A percentile compares a stretch with the other conserved stretches of the same genome.
phyloP scores from a whole-genome alignment of 2,113 vertebrate species.

The Glaucomys volans region DNA sequence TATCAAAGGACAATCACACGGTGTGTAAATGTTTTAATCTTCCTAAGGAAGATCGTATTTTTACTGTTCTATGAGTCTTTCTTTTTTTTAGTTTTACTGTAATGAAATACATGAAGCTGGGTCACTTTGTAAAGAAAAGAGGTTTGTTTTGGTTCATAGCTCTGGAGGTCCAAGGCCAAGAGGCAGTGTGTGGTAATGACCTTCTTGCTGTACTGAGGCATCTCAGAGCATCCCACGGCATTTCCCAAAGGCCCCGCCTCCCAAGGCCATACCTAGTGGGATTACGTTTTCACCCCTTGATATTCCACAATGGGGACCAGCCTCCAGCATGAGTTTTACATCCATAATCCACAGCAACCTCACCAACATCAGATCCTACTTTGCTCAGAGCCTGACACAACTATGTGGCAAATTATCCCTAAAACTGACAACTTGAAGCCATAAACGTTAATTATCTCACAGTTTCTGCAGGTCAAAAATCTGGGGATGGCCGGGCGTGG shows the following conservation, averaged over 20 bases:
- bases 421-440: neutral
- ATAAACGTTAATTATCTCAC: neutral
- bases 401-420: too few species aligned
- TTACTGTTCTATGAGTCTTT: neutral
- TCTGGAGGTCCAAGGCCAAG: neutral
- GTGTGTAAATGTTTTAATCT: neutral
- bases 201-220: too few species aligned
- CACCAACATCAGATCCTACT: too few species aligned
- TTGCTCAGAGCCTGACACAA: neutral
- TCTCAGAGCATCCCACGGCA: neutral
- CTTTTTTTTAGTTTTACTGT: neutral
- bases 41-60: neutral
- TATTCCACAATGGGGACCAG: too few species aligned
- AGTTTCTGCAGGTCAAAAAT: neutral
- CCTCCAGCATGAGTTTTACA: neutral
- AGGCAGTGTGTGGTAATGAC: neutral
- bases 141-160: neutral
- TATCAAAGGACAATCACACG: neutral
- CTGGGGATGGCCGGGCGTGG: neutral
- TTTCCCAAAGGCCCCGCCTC: neutral
- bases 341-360: too few species aligned
- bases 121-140: neutral
- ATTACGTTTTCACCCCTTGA: neutral
- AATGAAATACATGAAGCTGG: neutral
- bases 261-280: neutral